Conservation (phyloP, 2,113 vertebrate genomes). For the Toxotes jaculatrix region DNA sequence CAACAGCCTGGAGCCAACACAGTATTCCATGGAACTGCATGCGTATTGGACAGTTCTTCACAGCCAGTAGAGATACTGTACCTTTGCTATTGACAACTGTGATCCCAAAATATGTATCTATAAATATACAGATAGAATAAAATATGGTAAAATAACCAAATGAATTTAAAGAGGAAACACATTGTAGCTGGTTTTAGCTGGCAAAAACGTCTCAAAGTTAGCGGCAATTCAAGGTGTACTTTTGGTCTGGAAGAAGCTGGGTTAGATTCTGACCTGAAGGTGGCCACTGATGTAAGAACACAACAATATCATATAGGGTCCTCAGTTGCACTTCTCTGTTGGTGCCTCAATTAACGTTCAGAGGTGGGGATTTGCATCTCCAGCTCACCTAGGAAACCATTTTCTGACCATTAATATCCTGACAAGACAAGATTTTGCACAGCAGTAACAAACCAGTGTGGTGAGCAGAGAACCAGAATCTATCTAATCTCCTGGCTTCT, state of each 20-base stretch:
- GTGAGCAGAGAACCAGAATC: neutral
- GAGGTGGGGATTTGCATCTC: neutral
- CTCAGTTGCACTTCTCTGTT: slow-evolving; percentile 6
- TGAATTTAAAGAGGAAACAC: neutral
- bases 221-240: neutral
- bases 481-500: neutral
- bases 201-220: no score
- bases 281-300: neutral
- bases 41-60: neutral
- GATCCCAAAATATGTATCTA: neutral
- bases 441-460: neutral
- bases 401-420: neutral
- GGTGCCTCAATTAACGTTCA: neutral
- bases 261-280: neutral
- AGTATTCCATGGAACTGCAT: neutral
- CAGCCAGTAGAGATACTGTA: neutral
- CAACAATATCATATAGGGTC: neutral
- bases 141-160: neutral
- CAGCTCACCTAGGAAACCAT: neutral
- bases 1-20: neutral
- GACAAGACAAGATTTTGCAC: neutral
- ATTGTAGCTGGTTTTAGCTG: no score
- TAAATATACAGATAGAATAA: neutral
- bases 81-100: neutral
- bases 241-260: neutral